phyloP scores from a whole-genome alignment of 2,888 invertebrate genomes.

The Opisthograptis luteolata region DNA sequence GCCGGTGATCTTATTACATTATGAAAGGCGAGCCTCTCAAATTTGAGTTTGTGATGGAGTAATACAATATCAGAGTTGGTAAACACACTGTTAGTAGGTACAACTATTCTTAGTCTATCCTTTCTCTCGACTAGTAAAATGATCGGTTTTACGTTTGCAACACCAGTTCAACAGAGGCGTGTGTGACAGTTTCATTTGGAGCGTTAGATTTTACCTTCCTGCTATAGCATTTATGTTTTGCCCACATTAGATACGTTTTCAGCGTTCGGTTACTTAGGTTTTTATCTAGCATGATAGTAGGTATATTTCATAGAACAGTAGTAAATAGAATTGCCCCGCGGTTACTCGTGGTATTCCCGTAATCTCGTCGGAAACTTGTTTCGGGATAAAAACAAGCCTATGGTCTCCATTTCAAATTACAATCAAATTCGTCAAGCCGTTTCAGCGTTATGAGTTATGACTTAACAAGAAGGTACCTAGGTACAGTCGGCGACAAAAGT shows the following conservation, averaged over 20 bases:
- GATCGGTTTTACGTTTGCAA: constrained; percentile 49
- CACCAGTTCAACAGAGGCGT: constrained; percentile 28
- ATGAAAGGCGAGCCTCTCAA: constrained; percentile 51
- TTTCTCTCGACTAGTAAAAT: constrained; percentile 53
- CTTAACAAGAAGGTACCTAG: too few relatives aligned
- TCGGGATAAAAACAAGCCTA: too few relatives aligned
- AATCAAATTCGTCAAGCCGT: too few relatives aligned
- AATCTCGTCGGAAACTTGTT: too few relatives aligned
- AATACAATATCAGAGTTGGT: constrained; percentile 52
- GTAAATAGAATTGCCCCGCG: too few relatives aligned
- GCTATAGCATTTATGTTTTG: not conserved
- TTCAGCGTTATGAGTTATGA: too few relatives aligned
- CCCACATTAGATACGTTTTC: not conserved
- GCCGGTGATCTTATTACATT: constrained; percentile 30
- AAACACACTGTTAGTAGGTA: constrained; percentile 44
- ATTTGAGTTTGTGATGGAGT: constrained; percentile 52
- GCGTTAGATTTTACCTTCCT: not conserved
- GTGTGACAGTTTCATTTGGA: constrained; percentile 39
- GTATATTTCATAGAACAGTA: too few relatives aligned
- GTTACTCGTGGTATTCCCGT: too few relatives aligned
- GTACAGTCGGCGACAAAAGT: too few relatives aligned
- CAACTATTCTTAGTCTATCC: constrained; percentile 41
- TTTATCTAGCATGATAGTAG: not conserved
- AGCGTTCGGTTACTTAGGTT: not conserved
- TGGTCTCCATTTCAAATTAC: too few relatives aligned